Base-by-base conservation (phyloP, 2,113 vertebrate species). In the Nipponia nippon region DNA sequence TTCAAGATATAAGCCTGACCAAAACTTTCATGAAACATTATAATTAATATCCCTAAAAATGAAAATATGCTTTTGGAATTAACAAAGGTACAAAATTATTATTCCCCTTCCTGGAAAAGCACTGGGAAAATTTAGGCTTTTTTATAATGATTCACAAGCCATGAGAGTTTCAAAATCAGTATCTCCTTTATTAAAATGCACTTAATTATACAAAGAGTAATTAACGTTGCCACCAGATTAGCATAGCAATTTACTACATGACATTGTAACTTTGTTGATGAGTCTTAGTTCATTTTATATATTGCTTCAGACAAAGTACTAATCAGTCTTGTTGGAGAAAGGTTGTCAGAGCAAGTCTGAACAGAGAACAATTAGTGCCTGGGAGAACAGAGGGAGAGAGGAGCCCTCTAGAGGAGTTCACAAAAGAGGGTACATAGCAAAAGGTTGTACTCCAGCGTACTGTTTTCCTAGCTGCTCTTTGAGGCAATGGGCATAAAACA, bases 121-220 rank as follows among this genome's bases (percentile, higher is more conserved):
- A 72, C 13, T 36, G 81, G 40, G 40, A 97, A 61, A 10, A 85
- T 14, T 61, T 69, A 66, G 3, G 1, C 1, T 2, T 53, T 92
- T 83, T 84, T 85, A 8, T 71, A 83, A 89, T 44, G 49, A 77
- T 87, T 81, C 75, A 70, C 66, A 86, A 75, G 36, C 46, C 47
- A 66, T 11, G 47, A 81, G 66, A 91, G 32, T 85, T 96, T 95
- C 34, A 80, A 91, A 91, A 94, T 89, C 93, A 58, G 32, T 52
- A 29, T 91, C 53, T 95, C 53, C 61, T 95, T 87, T 89, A 89
- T 89, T 95, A 89, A 90, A 94, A 95, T 83, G 61, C 75, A 89
- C 77, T 90, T 94, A 93, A 95, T 97, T 97, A 93, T 92, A 65
- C 83, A 71, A 93, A 72, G 84, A 88, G 55, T 96, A 97, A 94